Evolutionary conservation across 2,797 vertebrate species (phyloP).

Genomic region (Poecilia wingei): DNA sequence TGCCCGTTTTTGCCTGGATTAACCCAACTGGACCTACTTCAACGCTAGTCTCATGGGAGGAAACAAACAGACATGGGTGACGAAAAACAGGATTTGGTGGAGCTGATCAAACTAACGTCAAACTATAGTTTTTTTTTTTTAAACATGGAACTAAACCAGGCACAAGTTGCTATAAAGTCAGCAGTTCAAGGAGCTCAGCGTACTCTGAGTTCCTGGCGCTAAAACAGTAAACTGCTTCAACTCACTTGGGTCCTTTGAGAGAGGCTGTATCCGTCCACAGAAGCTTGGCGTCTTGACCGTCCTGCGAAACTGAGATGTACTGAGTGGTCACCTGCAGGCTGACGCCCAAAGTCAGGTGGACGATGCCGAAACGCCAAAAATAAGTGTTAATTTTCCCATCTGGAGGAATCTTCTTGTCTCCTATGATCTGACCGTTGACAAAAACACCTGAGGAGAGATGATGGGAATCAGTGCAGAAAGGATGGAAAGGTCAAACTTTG

Average conservation of each 20-base stretch:
- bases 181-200: not conserved
- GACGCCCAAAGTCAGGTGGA: slow-evolving; percentile 77
- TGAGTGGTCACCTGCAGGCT: slow-evolving; percentile 86
- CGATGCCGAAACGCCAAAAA: slow-evolving; percentile 89
- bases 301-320: slow-evolving; percentile 80
- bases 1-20: not conserved
- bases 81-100: not conserved
- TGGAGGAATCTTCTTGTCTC: slow-evolving; percentile 83
- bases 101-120: not conserved
- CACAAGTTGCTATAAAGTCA: not conserved
- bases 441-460: slow-evolving; percentile 81
- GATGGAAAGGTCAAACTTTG: not conserved
- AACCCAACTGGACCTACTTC: not conserved
- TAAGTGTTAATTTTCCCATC: slow-evolving; percentile 83
- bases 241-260: slow-evolving; percentile 78
- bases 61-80: not conserved
- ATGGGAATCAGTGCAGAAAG: slow-evolving; percentile 1
- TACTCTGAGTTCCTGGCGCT: not conserved
- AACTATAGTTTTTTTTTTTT: not conserved
- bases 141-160: not conserved
- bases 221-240: not conserved
- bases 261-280: slow-evolving; percentile 84
- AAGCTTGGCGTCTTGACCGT: slow-evolving; percentile 68
- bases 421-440: slow-evolving; percentile 89
- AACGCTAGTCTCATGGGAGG: not conserved